Evolutionary conservation across 1,140 invertebrate genomes (phyloP).

Genomic region (Cotesia vestalis): DNA sequence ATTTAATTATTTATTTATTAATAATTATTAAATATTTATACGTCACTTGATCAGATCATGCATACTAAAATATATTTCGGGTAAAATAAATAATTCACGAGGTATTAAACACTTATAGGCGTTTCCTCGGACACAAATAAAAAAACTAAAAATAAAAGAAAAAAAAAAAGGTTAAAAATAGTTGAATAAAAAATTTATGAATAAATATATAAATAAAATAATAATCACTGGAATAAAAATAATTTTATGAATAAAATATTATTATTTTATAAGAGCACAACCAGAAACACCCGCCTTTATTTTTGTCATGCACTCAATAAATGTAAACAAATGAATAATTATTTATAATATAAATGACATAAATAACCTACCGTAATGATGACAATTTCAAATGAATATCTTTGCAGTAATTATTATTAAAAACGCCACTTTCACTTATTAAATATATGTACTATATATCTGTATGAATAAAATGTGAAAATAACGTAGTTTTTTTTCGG

Average conservation of each 20-base stretch:
- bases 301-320: constrained; percentile 10
- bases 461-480: constrained; percentile 34
- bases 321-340: constrained; percentile 17
- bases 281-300: constrained; percentile 30
- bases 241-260: constrained; percentile 3
- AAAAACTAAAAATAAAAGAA: constrained; percentile 8
- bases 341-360: constrained; percentile 2
- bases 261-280: neutral
- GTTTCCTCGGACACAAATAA: constrained; percentile 9
- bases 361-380: constrained; percentile 51
- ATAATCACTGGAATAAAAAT: constrained; percentile 19
- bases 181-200: constrained; percentile 7
- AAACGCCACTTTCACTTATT: constrained; percentile 49
- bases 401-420: constrained; percentile 33
- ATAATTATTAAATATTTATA: too few relatives aligned
- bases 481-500: constrained; percentile 46
- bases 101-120: neutral
- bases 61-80: neutral
- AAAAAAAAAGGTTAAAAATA: constrained; percentile 3
- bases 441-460: constrained; percentile 47
- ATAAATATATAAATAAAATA: neutral
- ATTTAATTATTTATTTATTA: neutral
- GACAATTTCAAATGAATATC: constrained; percentile 40
- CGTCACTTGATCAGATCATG: neutral
- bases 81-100: constrained; percentile 6